Base-by-base conservation (phyloP, 2,888 invertebrate genomes). In the Physocephala rufipes region DNA sequence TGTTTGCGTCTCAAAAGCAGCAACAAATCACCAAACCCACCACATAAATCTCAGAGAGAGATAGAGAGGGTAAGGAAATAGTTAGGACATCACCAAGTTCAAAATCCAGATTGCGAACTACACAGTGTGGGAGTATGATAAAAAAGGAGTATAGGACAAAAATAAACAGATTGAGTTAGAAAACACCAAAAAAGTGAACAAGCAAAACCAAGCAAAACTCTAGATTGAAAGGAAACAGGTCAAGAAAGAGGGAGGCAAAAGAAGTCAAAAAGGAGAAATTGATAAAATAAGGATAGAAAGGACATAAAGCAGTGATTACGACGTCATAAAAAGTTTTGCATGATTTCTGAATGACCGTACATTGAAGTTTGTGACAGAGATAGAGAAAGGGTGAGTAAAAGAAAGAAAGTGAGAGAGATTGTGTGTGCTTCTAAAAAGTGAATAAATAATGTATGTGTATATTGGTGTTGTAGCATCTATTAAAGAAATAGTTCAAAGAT, bases 261-360 rank as follows among this genome's bases (percentile, higher is more conserved):
- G 21, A 28, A 21, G 15, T 15, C 15, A 58, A 36, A 24, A 58
- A 26, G 26, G 7, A 45, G 12, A 45, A 49, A n/a, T 5, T 19
- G 19, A 19, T n/a, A 4, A 49, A 19, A 19, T 3, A n/a, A 19
- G 3, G 19, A 3, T 49, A 49, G 19, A 19, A 15, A 7, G 19
- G 12, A 19, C 49, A 21, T 15, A 21, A 49, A 47, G 63, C 63
- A 21, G 19, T 26, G 66, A 28, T 66, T 51, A 19, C 36, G 53
- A 15, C 28, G 69, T 43, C 63, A 69, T 69, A 69, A 69, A n/a
- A 69, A 51, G 36, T 53, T 69, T 59, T 58, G 26, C 63, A 63
- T 63, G 36, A 19, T 53, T 30, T 47, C 30, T 58, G 58, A 12
- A 28, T 62, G 45, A 53, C 53, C 26, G 68, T 47, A 53, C 43